A percentile compares a stretch with the other conserved stretches of the same genome.
phyloP scores from a whole-genome alignment of 92 coral and sea anemone species.

The Siderastrea radians region DNA sequence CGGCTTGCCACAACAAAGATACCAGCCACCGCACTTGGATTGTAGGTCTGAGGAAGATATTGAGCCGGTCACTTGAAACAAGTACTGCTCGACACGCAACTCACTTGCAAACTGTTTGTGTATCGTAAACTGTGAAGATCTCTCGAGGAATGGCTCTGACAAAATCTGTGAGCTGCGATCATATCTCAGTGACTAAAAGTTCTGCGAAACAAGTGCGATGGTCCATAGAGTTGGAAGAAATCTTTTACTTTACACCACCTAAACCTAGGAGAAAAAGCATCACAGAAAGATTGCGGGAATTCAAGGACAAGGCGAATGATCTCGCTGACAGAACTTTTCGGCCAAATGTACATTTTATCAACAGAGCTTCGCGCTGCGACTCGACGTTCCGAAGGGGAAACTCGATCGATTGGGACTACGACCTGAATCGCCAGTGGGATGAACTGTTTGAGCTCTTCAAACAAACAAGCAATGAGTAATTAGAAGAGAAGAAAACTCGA shows the following conservation, averaged over 20 bases:
- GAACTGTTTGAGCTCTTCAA: slow-evolving; percentile 65
- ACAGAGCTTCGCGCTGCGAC: slow-evolving; percentile 39
- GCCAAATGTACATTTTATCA: slow-evolving; percentile 18
- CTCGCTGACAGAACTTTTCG: slow-evolving; percentile 63
- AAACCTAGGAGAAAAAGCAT: slow-evolving; percentile 66
- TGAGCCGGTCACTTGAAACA: background rate
- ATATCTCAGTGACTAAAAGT: slow-evolving; percentile 34
- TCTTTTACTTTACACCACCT: slow-evolving; percentile 67
- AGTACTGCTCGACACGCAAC: slow-evolving; percentile 6
- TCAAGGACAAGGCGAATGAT: slow-evolving; percentile 67
- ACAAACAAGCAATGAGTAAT: background rate
- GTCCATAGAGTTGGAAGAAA: slow-evolving; percentile 79
- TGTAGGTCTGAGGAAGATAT: slow-evolving; percentile 6
- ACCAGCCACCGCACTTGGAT: slow-evolving; percentile 15
- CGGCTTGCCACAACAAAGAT: slow-evolving; percentile 32
- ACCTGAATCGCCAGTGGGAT: slow-evolving; percentile 82
- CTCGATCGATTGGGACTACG: slow-evolving; percentile 66
- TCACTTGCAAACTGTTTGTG: background rate
- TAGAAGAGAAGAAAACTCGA: background rate
- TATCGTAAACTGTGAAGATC: background rate
- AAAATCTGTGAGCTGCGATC: slow-evolving; percentile 63
- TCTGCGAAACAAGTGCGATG: slow-evolving; percentile 72
- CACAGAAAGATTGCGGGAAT: slow-evolving; percentile 66
- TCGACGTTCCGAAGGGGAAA: slow-evolving; percentile 22
- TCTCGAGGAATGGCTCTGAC: slow-evolving; percentile 38